Evolutionary conservation across 2,888 invertebrate genomes (phyloP).

Genomic region (Nasonovia ribisnigri): DNA sequence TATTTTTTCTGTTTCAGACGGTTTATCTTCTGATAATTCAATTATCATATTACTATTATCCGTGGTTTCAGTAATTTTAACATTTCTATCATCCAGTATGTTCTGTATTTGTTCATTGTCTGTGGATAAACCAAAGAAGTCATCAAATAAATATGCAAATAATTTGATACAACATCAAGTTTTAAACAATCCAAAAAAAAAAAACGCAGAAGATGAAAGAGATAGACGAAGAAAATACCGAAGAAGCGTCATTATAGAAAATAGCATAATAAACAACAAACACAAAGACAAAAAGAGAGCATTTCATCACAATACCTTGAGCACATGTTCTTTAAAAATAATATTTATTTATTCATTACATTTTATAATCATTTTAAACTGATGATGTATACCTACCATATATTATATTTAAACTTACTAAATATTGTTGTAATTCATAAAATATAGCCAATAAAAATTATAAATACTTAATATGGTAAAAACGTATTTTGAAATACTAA

Average conservation of each 20-base stretch:
- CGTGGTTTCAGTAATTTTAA: conserved; percentile 70
- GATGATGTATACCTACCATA: neutral
- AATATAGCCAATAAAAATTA: neutral
- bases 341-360: conserved; percentile 12
- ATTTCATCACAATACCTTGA: conserved; percentile 35
- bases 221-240: conserved; percentile 38
- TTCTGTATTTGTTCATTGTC: conserved; percentile 50
- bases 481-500: neutral
- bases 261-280: conserved; percentile 10
- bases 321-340: conserved; percentile 14
- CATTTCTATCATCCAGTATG: conserved; percentile 62
- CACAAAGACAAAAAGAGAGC: conserved; percentile 31
- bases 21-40: neutral
- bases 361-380: neutral
- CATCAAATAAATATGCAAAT: conserved; percentile 10
- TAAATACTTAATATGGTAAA: neutral
- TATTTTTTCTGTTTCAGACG: conserved; percentile 65
- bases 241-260: conserved; percentile 21
- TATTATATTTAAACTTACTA: neutral
- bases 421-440: neutral
- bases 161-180: neutral
- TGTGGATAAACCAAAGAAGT: conserved; percentile 59
- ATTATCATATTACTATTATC: conserved; percentile 42
- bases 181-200: conserved; percentile 18
- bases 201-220: conserved; percentile 21